A percentile compares a stretch with the other conserved stretches of the same genome.
These are phyloP conservation scores for Eurystomus gularis DNA, from an alignment of 2,113 vertebrate species.

Conservation along the genomic window DNA sequence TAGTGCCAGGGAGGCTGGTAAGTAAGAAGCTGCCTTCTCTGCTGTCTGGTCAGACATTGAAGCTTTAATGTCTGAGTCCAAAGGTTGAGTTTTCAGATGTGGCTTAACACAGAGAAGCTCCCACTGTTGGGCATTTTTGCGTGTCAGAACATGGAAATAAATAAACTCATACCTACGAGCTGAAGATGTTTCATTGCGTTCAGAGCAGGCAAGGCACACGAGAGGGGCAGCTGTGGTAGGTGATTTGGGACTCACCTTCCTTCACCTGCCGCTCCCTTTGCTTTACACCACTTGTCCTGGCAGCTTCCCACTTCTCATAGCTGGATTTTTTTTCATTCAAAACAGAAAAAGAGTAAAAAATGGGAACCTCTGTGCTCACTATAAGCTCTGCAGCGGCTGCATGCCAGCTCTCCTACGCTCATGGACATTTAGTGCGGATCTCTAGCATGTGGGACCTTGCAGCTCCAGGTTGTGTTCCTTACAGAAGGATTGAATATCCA, in stretches of 20 bases:
- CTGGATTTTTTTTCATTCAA: neutral
- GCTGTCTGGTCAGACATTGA: neutral
- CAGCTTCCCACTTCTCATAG: neutral
- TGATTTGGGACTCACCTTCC: neutral
- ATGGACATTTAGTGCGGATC: neutral
- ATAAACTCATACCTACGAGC: fast-evolving
- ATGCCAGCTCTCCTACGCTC: fast-evolving
- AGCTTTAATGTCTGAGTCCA: neutral
- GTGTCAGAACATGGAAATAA: neutral
- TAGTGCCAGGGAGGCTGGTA: conserved; percentile 78
- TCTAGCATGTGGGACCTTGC: neutral
- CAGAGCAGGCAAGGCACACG: neutral
- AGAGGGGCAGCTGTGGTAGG: neutral
- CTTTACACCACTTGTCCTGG: fast-evolving
- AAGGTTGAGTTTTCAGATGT: neutral
- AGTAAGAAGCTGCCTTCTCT: conserved; percentile 55
- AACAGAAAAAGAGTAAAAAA: neutral
- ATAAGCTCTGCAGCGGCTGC: neutral
- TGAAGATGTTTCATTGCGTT: neutral
- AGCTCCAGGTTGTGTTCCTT: neutral
- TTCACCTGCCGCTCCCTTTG: neutral
- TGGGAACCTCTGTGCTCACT: neutral
- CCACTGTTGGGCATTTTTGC: fast-evolving
- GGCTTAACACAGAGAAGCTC: neutral
- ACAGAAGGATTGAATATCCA: neutral